Conservation (phyloP, 2,797 vertebrate species). For the Thamnophis elegans region DNA sequence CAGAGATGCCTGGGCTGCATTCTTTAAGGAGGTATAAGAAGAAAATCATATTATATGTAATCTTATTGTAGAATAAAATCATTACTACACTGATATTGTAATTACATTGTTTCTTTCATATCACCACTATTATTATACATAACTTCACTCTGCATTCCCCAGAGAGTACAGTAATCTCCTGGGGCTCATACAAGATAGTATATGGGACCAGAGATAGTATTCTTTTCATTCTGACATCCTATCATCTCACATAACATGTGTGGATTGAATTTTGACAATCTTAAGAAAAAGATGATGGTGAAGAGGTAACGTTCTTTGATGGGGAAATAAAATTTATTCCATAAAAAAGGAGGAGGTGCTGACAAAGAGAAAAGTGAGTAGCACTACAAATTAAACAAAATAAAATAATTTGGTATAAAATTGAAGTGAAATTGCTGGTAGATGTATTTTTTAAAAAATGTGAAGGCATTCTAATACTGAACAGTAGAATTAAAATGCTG, state of each 20-base stretch:
- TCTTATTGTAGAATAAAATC: not conserved
- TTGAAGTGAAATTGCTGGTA: not conserved
- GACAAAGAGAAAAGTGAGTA: not conserved
- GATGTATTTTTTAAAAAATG: not conserved
- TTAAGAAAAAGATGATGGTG: not conserved
- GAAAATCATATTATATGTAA: not conserved
- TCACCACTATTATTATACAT: not conserved
- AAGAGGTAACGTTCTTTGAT: not conserved
- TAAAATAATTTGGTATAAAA: not conserved
- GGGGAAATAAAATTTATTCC: not conserved
- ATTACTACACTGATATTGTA: not conserved
- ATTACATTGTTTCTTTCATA: not conserved
- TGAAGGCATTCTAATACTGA: not conserved
- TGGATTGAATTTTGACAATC: not conserved
- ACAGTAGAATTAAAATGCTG: not conserved
- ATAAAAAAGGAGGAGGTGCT: not conserved
- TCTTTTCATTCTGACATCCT: not conserved
- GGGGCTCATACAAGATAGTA: not conserved
- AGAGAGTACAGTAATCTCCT: not conserved
- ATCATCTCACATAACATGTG: not conserved
- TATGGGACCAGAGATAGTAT: not conserved
- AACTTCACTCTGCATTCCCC: not conserved
- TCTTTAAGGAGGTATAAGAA: slow-evolving; percentile 66
- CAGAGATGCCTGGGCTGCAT: slow-evolving; percentile 86
- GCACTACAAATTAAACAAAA: not conserved